Evolutionary conservation across 2,113 vertebrate genomes (phyloP).

Genomic region (Sylvietta virens): DNA sequence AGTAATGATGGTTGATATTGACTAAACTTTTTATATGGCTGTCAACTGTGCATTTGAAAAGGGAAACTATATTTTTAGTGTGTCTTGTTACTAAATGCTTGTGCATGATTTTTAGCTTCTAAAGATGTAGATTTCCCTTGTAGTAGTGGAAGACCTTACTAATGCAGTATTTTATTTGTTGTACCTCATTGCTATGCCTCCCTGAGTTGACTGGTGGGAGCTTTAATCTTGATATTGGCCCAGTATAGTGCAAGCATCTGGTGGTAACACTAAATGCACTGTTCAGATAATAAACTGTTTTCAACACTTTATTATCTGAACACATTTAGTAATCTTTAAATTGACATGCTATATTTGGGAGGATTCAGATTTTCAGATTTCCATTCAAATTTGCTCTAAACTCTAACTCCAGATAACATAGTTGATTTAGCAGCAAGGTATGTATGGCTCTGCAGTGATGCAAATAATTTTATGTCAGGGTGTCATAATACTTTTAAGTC

Average conservation of each 20-base stretch:
- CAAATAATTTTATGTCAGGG: neutral
- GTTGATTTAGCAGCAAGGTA: neutral
- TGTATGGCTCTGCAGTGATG: neutral
- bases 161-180: neutral
- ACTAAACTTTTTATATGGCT: neutral
- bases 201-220: neutral
- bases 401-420: neutral
- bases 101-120: neutral
- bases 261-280: neutral
- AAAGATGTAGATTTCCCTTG: neutral
- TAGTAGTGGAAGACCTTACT: neutral
- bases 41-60: neutral
- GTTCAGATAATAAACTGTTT: neutral
- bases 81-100: neutral
- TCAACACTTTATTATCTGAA: neutral
- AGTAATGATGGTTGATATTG: neutral
- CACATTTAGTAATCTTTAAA: neutral
- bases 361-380: neutral
- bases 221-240: neutral
- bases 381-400: neutral
- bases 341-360: neutral
- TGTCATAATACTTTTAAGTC: neutral
- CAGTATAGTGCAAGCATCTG: neutral
- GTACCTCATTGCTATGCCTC: neutral
- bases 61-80: neutral